Evolutionary conservation across 2,888 invertebrate species (phyloP), one percentile per base, ranked within the genome.

Genomic region (Parnassius apollo): DNA sequence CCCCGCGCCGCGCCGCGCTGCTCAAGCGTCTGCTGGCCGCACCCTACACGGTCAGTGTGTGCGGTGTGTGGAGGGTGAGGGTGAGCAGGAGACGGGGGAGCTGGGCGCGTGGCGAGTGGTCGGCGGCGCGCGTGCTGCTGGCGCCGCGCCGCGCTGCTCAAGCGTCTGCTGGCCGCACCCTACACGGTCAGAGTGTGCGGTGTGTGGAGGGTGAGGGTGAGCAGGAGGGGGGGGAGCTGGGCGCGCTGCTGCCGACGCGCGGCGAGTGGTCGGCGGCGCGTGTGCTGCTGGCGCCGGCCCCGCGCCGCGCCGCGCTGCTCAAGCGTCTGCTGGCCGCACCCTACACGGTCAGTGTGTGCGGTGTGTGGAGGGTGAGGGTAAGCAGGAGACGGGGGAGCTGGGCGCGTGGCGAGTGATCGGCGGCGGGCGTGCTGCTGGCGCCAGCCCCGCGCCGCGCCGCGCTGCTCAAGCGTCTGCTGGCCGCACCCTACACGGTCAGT

Each of bases 211-310:
- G 35, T 35, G 35, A 35, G 35, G n/a, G 7, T 0, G 35, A 7
- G 18, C 18, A 60, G 60, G 68, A 46, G 12, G 63, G 13, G 42
- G 59, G 55, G 35, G 62, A 59, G 51, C 46, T 44, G 54, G n/a
- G 13, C 53, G 73, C 75, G 68, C 67, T 77, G 75, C 69, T 76
- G 76, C 80, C 76, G 57, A 72, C 70, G 68, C 71, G 61, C 50
- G 77, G 71, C 62, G 79, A 80, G 77, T 78, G 79, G 81, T 74
- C 69, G 51, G 68, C 71, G 66, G 75, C 71, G 75, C 75, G 76
- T 66, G 76, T 69, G 67, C 74, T 74, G 61, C 69, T 74, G 65
- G 68, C 65, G 58, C 2, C 70, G 48, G 66, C 72, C 59, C 69
- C 66, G 67, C 66, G 73, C 64, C 68, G 68, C 48, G 59, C 69